These are phyloP conservation scores for Trinectes maculatus DNA, from an alignment of 2,113 vertebrate genomes.

Conservation along the genomic window DNA sequence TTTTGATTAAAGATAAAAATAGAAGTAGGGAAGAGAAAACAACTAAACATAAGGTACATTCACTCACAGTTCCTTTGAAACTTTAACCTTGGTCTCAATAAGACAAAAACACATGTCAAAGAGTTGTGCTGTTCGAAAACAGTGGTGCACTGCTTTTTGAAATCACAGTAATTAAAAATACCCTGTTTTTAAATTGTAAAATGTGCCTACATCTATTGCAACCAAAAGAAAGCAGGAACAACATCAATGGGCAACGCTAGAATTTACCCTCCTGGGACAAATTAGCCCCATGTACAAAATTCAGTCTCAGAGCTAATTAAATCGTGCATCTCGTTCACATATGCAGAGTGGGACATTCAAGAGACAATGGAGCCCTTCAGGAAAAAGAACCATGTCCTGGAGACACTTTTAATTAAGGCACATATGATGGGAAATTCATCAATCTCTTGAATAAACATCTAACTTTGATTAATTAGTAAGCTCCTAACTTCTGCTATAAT, in stretches of 20 bases:
- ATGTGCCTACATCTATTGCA: not conserved
- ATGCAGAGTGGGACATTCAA: constrained; percentile 3
- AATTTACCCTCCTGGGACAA: constrained; percentile 22
- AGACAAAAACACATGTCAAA: no score
- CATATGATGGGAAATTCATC: constrained; percentile 58
- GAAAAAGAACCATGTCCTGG: constrained; percentile 30
- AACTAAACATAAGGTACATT: not conserved
- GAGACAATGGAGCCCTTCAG: constrained; percentile 35
- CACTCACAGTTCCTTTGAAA: not conserved
- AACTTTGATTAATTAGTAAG: constrained; percentile 72
- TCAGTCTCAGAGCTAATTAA: constrained; percentile 51
- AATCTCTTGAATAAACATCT: constrained; percentile 52
- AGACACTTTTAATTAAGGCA: constrained; percentile 66
- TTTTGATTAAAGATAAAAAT: not conserved
- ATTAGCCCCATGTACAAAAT: constrained; percentile 41
- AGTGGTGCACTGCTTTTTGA: no score
- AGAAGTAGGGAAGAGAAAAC: not conserved
- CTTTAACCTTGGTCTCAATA: no score
- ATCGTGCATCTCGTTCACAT: constrained; percentile 21
- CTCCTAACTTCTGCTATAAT: constrained; percentile 59
- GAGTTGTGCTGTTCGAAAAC: no score
- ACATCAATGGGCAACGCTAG: not conserved
- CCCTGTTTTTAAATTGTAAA: no score
- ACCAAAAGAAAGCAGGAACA: not conserved
- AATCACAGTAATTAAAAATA: no score